Evolutionary conservation across 2,113 vertebrate species (phyloP), one percentile per base, ranked within the genome.

Genomic region (Albula glossodonta): DNA sequence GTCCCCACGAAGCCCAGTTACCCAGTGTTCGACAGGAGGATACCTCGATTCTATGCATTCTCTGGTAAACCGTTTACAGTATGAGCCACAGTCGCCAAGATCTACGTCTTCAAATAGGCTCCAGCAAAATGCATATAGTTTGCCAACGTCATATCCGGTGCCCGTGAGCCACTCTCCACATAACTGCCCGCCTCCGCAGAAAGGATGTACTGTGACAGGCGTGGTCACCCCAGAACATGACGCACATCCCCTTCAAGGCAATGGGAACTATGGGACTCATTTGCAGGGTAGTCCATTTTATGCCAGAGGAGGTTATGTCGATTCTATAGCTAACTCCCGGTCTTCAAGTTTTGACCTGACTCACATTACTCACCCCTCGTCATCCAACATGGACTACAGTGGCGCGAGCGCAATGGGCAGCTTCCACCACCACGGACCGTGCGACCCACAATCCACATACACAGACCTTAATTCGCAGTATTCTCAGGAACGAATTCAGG

Each of bases 401-500:
- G 97, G 97, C 91, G 93, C 97, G 86, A 97, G 97, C 94, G 96
- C 96, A 79, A 96, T 99, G 96, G 96, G 95, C 90, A 98, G 96
- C 93, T 96, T 95, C 92, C 98, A 98, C 93, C 98, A 98, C 84
- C 97, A 98, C 78, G 97, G 97, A 95, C 96, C 97, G 84, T 98
- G 97, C 81, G 98, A 99, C 91, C 94, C 97, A 0, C 96, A 97
- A 90, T 96, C 97, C 85, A 97, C 98, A 86, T 99, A 99, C 92
- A 98, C 98, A 96, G 98, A 99, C 96, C 97, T 99, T 94, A 97
- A 97, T 2, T 91, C 97, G 95, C 98, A 99, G 94, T 98, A 98
- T 96, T 97, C 98, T 99, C 98, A 99, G 97, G 98, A 97, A 98
- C 99, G 97, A 98, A 99, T 99, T 97, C 98, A 99, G 96, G 98